Evolutionary conservation across 2,113 vertebrate species (phyloP), one percentile per base, ranked within the genome.

Genomic region (Sapayoa aenigma): DNA sequence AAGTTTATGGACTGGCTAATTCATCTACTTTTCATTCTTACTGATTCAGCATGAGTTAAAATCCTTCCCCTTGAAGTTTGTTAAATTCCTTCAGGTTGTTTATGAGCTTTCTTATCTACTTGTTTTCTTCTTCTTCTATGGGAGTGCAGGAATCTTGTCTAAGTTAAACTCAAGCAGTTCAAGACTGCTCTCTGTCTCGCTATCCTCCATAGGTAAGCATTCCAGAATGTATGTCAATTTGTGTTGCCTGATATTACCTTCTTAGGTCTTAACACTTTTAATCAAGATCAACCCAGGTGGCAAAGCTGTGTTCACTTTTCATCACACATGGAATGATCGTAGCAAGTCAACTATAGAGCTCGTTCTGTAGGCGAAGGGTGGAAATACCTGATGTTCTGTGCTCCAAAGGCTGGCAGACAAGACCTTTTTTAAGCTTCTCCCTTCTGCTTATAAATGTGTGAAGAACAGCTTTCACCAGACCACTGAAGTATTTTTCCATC

Each of bases 291-390:
- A 9, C 28, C 28, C 44, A 8, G 44, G 55, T 1, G 7, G 21
- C 33, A 74, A 89, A 52, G 22, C 41, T 4, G 5, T 5, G 31
- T 65, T 89, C 30, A 6, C 19, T 30, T 75, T 30, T 39, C 8
- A 11, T 65, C 16, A 14, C 0, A 4, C 20, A 6, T 9, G 11
- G 66, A 87, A 49, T 0, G 3, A n/a, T 46, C 17, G 68, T 27
- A 71, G 42, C n/a, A 37, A 25, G 53, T 37, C 31, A 49, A 2
- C 33, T 41, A 14, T 7, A 30, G 31, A 66, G 33, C 59, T 42
- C 44, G 30, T 87, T 47, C 47, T 62, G 56, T 30, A 71, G 69
- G 16, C 0, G 0, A 23, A 4, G 0, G 0, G 11, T 28, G n/a
- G 24, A 28, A 17, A 17, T 81, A 0, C 8, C 9, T 3, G 4